phyloP scores from a whole-genome alignment of 2,888 invertebrate species.

The Lypha dubia region DNA sequence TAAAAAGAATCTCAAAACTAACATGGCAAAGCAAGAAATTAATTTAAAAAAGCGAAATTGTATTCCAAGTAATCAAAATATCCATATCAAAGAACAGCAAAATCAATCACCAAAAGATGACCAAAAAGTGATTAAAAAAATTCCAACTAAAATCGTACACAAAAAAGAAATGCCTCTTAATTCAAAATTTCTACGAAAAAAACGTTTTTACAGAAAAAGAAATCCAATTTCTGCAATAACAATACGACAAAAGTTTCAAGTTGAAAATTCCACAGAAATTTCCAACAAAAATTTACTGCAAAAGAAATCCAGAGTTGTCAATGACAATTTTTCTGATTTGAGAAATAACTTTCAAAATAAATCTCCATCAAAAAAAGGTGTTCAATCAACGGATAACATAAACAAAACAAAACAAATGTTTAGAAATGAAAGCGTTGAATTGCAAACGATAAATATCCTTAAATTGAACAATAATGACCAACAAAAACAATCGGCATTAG shows the following conservation, averaged over 20 bases:
- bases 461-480: constrained; percentile 41
- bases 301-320: background rate
- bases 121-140: background rate
- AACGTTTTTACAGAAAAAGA: constrained; percentile 28
- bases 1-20: background rate
- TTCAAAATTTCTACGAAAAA: constrained; percentile 8
- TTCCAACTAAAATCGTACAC: background rate
- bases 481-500: constrained; percentile 26
- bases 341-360: background rate
- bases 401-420: constrained; percentile 4
- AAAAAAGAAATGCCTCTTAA: background rate
- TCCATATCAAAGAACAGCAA: too few relatives aligned
- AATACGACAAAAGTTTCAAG: background rate
- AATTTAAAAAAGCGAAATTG: background rate
- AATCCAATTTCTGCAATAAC: background rate
- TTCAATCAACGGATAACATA: constrained; percentile 7
- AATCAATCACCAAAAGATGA: background rate
- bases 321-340: too few relatives aligned
- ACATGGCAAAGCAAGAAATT: background rate
- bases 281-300: background rate
- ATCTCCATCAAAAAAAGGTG: background rate
- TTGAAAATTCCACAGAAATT: background rate
- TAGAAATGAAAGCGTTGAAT: constrained; percentile 43
- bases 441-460: constrained; percentile 18
- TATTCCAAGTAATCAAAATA: background rate